These are phyloP conservation scores for Dendroctonus valens DNA, from an alignment of 1,140 invertebrate genomes.

Conservation along the genomic window DNA sequence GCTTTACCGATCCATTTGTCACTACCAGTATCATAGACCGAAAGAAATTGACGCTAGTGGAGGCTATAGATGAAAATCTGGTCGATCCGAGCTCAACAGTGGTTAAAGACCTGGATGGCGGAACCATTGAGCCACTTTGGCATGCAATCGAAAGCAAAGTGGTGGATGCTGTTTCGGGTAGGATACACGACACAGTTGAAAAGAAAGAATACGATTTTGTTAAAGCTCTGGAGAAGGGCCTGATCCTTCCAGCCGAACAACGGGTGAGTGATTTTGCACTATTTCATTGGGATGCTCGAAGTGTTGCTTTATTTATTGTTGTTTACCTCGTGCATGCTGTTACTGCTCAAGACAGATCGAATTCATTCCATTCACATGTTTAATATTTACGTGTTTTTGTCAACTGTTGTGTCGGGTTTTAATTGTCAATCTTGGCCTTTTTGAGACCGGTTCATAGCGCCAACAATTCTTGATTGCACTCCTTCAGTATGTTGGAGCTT, in stretches of 20 bases:
- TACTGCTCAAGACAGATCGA: too few species aligned
- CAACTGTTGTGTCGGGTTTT: too few species aligned
- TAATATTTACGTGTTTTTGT: too few species aligned
- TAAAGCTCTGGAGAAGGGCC: slow-evolving; percentile 83
- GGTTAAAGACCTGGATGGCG: slow-evolving; percentile 75
- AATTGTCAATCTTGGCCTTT: too few species aligned
- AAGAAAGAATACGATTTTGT: slow-evolving; percentile 72
- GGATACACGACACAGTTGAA: slow-evolving; percentile 64
- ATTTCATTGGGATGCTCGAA: slow-evolving; percentile 8
- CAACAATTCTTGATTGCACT: too few species aligned
- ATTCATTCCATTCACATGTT: too few species aligned
- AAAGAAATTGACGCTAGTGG: slow-evolving; percentile 69
- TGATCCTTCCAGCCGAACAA: slow-evolving; percentile 84
- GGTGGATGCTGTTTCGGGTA: slow-evolving; percentile 73
- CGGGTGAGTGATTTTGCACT: slow-evolving; percentile 72
- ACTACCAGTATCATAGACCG: slow-evolving; percentile 64
- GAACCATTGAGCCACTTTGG: slow-evolving; percentile 71
- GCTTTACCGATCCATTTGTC: slow-evolving; percentile 77
- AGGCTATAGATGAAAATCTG: slow-evolving; percentile 74
- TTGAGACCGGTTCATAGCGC: too few species aligned
- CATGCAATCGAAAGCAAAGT: slow-evolving; percentile 74
- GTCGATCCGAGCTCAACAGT: slow-evolving; percentile 83
- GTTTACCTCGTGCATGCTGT: too few species aligned
- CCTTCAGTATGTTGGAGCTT: too few species aligned
- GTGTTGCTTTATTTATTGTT: too few species aligned